Percentiles rank a stretch among this genome's conserved stretches.
These are phyloP conservation scores for Pelusios castaneus DNA, from an alignment of 2,113 vertebrate genomes.

Conservation along the genomic window DNA sequence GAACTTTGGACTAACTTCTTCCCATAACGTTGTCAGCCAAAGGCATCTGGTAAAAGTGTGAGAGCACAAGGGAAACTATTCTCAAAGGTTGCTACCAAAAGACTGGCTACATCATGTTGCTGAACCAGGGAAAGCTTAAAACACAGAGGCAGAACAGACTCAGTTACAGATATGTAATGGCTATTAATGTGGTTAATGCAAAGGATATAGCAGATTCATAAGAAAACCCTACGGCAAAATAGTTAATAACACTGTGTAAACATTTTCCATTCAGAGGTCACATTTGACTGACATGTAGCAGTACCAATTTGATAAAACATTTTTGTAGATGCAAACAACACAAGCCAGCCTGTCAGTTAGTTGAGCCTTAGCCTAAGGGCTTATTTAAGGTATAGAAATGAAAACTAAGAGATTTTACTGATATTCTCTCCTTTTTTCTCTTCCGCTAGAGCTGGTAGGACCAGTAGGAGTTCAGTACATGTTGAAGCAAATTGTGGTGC, in stretches of 20 bases:
- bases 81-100: neutral
- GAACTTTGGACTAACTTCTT: neutral
- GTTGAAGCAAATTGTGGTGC: constrained; percentile 72
- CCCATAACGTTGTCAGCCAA: neutral
- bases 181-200: constrained; percentile 37
- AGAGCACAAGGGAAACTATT: neutral
- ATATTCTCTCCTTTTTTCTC: constrained; percentile 59
- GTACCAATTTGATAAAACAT: constrained; percentile 82
- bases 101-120: neutral
- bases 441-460: constrained; percentile 62
- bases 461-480: constrained; percentile 64
- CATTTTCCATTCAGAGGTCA: constrained; percentile 83
- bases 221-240: constrained; percentile 82
- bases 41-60: neutral
- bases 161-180: neutral
- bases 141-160: neutral
- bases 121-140: neutral
- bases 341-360: constrained; percentile 80
- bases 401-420: constrained; percentile 66
- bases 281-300: constrained; percentile 84
- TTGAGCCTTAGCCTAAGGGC: constrained; percentile 82
- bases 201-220: constrained; percentile 34
- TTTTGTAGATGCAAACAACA: constrained; percentile 80
- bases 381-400: constrained; percentile 77
- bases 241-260: constrained; percentile 84